Percentiles rank a stretch among this genome's conserved stretches.
Evolutionary conservation across 2,113 vertebrate genomes (phyloP).

Genomic region (Platichthys stellatus): DNA sequence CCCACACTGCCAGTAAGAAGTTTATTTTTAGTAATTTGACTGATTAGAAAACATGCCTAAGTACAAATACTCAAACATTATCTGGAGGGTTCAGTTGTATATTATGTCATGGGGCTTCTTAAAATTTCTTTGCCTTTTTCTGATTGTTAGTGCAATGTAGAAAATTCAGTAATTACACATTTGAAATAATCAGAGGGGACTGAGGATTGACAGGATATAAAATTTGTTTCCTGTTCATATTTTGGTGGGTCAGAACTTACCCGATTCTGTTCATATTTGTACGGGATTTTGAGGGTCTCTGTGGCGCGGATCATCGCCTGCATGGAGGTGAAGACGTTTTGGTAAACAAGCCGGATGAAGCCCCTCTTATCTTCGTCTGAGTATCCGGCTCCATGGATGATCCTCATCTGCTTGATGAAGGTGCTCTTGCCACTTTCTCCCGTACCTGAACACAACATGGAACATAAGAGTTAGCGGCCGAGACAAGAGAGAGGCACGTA

Average conservation of each 20-base stretch:
- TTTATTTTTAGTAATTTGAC: background rate
- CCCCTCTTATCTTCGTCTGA: conserved; percentile 88
- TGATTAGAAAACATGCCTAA: background rate
- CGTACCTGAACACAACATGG: conserved; percentile 77
- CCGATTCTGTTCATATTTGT: conserved; percentile 84
- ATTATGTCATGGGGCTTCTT: background rate
- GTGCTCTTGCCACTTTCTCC: conserved; percentile 95
- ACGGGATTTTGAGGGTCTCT: conserved; percentile 87
- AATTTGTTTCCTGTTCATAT: background rate
- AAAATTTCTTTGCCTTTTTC: no score
- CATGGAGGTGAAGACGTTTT: conserved; percentile 90
- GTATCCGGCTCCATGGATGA: conserved; percentile 90
- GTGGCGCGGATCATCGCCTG: conserved; percentile 88
- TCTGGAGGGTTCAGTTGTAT: background rate
- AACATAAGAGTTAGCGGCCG: background rate
- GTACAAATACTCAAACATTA: background rate
- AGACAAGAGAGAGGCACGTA: background rate
- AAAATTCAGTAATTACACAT: no score
- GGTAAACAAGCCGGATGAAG: conserved; percentile 88
- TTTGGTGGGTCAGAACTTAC: conserved; percentile 67
- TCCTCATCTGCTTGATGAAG: conserved; percentile 95
- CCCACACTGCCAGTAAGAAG: background rate
- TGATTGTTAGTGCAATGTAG: no score
- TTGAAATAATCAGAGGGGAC: no score
- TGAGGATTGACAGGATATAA: no score